Conservation (phyloP, 2,113 vertebrate genomes). For the Rhinoptilus africanus region DNA sequence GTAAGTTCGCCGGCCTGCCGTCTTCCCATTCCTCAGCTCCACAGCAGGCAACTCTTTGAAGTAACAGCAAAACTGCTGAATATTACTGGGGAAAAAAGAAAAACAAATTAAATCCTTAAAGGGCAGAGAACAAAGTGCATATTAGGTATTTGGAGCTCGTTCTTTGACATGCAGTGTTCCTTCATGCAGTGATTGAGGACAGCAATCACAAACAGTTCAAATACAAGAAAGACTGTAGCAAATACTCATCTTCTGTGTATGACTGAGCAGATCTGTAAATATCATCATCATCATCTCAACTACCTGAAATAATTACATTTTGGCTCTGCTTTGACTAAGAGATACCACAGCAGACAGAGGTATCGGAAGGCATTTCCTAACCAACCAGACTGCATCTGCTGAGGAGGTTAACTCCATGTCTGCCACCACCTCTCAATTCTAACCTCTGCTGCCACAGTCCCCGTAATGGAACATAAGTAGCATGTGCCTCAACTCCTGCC, state of each 20-base stretch:
- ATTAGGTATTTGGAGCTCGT: background rate
- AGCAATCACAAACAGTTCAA: background rate
- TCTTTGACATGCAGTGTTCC: background rate
- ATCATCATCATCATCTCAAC: background rate
- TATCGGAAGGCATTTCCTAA: background rate
- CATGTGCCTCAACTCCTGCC: background rate
- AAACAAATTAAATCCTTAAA: background rate
- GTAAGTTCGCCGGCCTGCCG: slow-evolving; percentile 91
- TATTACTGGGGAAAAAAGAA: slow-evolving; percentile 81
- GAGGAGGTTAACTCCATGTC: background rate
- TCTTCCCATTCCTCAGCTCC: slow-evolving; percentile 95
- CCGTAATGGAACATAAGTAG: background rate
- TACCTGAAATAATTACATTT: background rate
- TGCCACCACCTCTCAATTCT: background rate
- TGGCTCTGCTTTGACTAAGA: background rate
- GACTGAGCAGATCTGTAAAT: background rate
- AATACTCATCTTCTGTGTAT: background rate
- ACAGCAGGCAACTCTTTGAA: slow-evolving; percentile 97
- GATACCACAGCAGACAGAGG: background rate
- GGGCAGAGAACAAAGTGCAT: background rate
- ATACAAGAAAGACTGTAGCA: background rate
- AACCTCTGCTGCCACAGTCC: background rate
- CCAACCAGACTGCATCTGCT: background rate
- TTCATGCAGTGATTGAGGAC: background rate
- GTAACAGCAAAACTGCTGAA: slow-evolving; percentile 97